phyloP scores from a whole-genome alignment of 2,888 invertebrate genomes.

The Polylopha cassiicola region DNA sequence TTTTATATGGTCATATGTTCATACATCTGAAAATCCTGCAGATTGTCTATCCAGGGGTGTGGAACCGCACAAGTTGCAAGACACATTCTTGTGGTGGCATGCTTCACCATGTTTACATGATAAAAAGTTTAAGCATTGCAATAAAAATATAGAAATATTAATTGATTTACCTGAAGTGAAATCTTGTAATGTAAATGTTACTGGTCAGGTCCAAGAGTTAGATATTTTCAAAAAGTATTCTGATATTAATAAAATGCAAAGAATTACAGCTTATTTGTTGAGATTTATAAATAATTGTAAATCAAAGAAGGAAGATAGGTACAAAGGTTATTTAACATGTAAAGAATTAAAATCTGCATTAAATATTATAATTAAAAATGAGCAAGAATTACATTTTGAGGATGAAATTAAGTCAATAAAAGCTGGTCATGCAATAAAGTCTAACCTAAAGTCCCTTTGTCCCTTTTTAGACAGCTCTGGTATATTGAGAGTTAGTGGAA shows the following conservation, averaged over 20 bases:
- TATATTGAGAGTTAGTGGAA: constrained; percentile 24
- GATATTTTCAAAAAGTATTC: constrained; percentile 17
- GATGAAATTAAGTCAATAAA: constrained; percentile 16
- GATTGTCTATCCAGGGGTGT: constrained; percentile 19
- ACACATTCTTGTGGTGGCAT: constrained; percentile 12
- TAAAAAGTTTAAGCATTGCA: background rate
- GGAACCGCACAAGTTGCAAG: constrained; percentile 3
- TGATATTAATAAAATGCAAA: constrained; percentile 19
- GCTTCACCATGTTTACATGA: constrained; percentile 4
- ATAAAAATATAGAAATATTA: background rate
- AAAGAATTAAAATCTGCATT: constrained; percentile 9
- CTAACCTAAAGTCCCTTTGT: constrained; percentile 15
- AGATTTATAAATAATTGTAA: constrained; percentile 19
- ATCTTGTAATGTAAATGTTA: background rate
- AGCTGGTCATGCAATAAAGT: constrained; percentile 4
- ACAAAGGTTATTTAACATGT: constrained; percentile 6
- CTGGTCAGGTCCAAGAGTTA: background rate
- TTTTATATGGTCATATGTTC: constrained; percentile 19
- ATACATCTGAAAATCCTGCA: constrained; percentile 18
- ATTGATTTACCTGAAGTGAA: constrained; percentile 11
- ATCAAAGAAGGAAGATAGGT: constrained; percentile 6
- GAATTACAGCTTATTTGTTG: constrained; percentile 17
- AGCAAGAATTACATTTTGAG: constrained; percentile 21
- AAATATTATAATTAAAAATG: constrained; percentile 17
- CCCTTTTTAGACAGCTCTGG: constrained; percentile 25